A percentile compares a stretch with the other conserved stretches of the same genome.
Evolutionary conservation across 1,140 invertebrate genomes (phyloP).

Genomic region (Gonatopus flavifemur): DNA sequence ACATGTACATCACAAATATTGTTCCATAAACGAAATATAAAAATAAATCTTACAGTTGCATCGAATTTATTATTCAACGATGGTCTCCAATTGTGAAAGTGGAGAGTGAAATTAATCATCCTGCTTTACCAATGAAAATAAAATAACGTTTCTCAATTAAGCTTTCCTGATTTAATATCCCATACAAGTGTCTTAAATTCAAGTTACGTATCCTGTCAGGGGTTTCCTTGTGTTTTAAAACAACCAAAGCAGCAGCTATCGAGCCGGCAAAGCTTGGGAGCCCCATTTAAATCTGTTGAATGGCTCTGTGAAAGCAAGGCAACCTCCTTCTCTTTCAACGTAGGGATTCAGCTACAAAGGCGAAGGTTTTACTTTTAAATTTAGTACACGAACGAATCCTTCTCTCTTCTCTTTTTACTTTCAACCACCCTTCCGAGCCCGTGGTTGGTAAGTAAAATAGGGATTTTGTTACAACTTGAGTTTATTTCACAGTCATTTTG

Average conservation of each 20-base stretch:
- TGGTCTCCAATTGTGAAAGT: too few species aligned
- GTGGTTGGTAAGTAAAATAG: conserved; percentile 40
- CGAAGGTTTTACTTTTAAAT: conserved; percentile 51
- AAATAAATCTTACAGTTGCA: too few species aligned
- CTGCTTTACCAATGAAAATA: too few species aligned
- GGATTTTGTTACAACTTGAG: conserved; percentile 36
- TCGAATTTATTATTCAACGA: too few species aligned
- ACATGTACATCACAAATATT: too few species aligned
- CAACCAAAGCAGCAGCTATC: conserved; percentile 27
- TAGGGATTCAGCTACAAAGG: conserved; percentile 48
- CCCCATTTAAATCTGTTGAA: conserved; percentile 53
- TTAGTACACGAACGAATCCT: conserved; percentile 46
- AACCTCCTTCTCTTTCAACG: conserved; percentile 42
- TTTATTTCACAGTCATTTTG: conserved; percentile 28
- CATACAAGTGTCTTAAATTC: too few species aligned
- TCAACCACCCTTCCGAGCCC: conserved; percentile 13
- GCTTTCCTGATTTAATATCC: too few species aligned
- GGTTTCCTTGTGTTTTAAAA: conserved; percentile 32
- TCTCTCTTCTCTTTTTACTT: conserved; percentile 6
- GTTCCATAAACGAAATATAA: too few species aligned
- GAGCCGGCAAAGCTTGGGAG: conserved; percentile 26
- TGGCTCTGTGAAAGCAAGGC: conserved; percentile 37
- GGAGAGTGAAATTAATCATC: too few species aligned
- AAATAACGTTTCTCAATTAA: too few species aligned
- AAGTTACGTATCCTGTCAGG: conserved; percentile 27